A percentile compares a stretch with the other conserved stretches of the same genome.
phyloP scores from a whole-genome alignment of 2,113 vertebrate genomes.

The Vanacampus margaritifer region DNA sequence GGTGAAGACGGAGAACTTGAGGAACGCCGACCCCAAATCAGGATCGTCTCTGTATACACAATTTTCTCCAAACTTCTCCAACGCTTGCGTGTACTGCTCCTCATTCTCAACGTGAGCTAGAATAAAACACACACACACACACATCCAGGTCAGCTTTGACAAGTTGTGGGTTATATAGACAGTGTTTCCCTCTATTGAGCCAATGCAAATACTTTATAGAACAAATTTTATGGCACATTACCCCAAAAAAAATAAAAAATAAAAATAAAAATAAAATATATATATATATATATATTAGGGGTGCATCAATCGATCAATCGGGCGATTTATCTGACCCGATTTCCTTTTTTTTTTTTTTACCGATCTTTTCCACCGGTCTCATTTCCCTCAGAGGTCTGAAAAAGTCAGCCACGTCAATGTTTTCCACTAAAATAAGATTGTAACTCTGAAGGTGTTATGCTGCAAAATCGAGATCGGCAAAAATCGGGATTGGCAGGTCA shows the following conservation, averaged over 20 bases:
- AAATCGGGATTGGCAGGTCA: too few relatives aligned
- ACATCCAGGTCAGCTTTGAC: conserved; percentile 10
- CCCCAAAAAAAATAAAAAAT: too few relatives aligned
- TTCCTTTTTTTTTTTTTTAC: too few relatives aligned
- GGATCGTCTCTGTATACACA: conserved; percentile 97
- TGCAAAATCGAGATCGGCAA: too few relatives aligned
- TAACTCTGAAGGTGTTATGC: too few relatives aligned
- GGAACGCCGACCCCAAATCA: conserved; percentile 93
- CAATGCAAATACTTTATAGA: not conserved
- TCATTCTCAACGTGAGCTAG: conserved; percentile 96
- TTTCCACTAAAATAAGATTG: too few relatives aligned
- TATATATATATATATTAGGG: not conserved
- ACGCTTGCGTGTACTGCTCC: conserved; percentile 96
- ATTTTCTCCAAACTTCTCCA: conserved; percentile 98
- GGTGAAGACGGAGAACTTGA: conserved; percentile 98
- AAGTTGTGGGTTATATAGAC: not conserved
- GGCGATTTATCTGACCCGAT: too few relatives aligned
- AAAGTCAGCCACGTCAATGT: too few relatives aligned
- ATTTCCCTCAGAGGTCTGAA: too few relatives aligned
- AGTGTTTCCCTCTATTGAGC: conserved; percentile 9
- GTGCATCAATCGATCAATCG: too few relatives aligned
- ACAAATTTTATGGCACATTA: not conserved
- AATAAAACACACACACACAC: not conserved
- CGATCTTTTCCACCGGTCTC: too few relatives aligned
- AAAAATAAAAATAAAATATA: not conserved